phyloP scores from a whole-genome alignment of 2,888 invertebrate species.

The Noctua janthe region DNA sequence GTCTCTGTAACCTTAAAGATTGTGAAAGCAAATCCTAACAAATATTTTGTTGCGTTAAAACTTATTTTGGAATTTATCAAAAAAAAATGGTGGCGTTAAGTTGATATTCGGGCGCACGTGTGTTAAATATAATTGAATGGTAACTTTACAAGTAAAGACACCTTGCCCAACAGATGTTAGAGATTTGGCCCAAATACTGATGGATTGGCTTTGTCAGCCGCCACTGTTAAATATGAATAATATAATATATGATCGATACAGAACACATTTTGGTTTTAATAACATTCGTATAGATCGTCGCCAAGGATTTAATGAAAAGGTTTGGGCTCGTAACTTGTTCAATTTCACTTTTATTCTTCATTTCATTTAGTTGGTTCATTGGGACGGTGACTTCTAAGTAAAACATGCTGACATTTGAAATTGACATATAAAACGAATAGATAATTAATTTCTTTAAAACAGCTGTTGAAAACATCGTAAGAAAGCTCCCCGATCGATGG shows the following conservation, averaged over 20 bases:
- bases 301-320: constrained; percentile 4
- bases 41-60: neutral
- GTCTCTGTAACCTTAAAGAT: neutral
- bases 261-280: constrained; percentile 46
- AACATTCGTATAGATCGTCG: constrained; percentile 11
- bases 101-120: constrained; percentile 74
- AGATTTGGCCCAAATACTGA: constrained; percentile 76
- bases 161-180: constrained; percentile 88
- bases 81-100: constrained; percentile 26
- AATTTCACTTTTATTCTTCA: neutral
- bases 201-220: constrained; percentile 75
- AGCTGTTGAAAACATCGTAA: no score
- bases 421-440: neutral
- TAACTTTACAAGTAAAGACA: constrained; percentile 78
- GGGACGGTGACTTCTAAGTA: neutral
- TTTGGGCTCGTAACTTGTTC: neutral
- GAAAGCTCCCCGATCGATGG: neutral
- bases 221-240: constrained; percentile 67
- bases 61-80: neutral
- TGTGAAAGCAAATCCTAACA: constrained; percentile 5
- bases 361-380: neutral
- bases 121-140: constrained; percentile 76
- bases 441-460: neutral
- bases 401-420: neutral
- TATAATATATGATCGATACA: constrained; percentile 38